Conservation (phyloP, 2,888 invertebrate species). For the Lingula anatina region DNA sequence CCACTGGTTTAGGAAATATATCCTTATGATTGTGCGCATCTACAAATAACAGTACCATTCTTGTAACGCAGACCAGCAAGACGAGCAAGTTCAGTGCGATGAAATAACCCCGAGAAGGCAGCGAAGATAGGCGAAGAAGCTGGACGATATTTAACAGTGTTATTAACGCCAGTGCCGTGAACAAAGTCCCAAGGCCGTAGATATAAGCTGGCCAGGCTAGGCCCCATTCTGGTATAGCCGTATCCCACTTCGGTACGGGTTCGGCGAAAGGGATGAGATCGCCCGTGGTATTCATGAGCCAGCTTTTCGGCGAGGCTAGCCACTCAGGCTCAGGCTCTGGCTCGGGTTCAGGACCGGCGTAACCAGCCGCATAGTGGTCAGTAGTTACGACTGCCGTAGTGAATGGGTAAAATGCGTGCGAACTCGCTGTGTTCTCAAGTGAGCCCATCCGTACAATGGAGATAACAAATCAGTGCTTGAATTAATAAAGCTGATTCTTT, state of each 20-base stretch:
- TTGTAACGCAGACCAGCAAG: not conserved
- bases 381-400: too few relatives aligned
- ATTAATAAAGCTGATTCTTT: too few relatives aligned
- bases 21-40: not conserved
- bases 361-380: too few relatives aligned
- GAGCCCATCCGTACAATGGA: too few relatives aligned
- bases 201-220: not conserved
- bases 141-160: not conserved
- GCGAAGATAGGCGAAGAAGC: not conserved
- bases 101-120: not conserved
- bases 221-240: not conserved
- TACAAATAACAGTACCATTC: not conserved
- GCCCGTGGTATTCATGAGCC: too few relatives aligned
- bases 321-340: too few relatives aligned
- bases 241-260: not conserved
- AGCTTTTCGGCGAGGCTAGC: too few relatives aligned
- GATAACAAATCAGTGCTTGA: too few relatives aligned
- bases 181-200: not conserved
- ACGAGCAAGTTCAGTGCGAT: not conserved
- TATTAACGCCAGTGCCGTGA: not conserved
- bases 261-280: not conserved
- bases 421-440: too few relatives aligned
- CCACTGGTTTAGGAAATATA: not conserved
- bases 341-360: too few relatives aligned
- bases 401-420: too few relatives aligned